A percentile compares a stretch with the other conserved stretches of the same genome.
Evolutionary conservation across 2,113 vertebrate genomes (phyloP).

Genomic region (Sciurus niger): DNA sequence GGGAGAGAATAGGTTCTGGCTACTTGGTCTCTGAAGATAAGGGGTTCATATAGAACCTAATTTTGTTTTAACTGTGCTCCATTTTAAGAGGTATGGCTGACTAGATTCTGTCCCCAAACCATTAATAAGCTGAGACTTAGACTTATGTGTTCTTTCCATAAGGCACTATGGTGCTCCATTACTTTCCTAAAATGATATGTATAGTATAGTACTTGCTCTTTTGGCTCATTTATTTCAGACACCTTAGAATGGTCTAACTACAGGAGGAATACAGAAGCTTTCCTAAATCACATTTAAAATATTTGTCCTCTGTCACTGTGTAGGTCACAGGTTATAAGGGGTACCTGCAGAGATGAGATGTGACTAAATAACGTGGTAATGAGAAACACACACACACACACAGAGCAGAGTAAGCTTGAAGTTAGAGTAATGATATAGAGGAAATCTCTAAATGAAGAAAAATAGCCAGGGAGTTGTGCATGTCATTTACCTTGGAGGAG

Average conservation of each 20-base stretch:
- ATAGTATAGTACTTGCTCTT: not conserved
- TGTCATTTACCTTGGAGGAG: not conserved
- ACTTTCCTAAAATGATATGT: not conserved
- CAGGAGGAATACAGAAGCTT: not conserved
- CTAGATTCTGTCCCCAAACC: not conserved
- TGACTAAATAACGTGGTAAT: not conserved
- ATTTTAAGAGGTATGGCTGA: not conserved
- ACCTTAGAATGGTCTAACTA: not conserved
- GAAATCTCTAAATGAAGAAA: not conserved
- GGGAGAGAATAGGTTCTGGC: not conserved
- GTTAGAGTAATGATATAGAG: not conserved
- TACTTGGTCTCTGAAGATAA: not conserved
- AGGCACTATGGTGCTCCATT: not conserved
- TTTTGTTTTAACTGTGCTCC: not conserved
- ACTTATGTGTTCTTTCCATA: not conserved
- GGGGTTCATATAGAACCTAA: not conserved
- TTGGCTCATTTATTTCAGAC: not conserved
- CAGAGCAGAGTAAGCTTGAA: rapidly evolving
- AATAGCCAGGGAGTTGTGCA: not conserved
- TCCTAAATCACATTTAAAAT: not conserved
- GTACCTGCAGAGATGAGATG: not conserved
- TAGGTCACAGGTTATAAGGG: not conserved
- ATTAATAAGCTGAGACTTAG: not conserved
- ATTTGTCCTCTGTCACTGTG: not conserved
- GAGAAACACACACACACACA: not conserved